Evolutionary conservation across 2,797 vertebrate species (phyloP).

Genomic region (Cyclura pinguis): DNA sequence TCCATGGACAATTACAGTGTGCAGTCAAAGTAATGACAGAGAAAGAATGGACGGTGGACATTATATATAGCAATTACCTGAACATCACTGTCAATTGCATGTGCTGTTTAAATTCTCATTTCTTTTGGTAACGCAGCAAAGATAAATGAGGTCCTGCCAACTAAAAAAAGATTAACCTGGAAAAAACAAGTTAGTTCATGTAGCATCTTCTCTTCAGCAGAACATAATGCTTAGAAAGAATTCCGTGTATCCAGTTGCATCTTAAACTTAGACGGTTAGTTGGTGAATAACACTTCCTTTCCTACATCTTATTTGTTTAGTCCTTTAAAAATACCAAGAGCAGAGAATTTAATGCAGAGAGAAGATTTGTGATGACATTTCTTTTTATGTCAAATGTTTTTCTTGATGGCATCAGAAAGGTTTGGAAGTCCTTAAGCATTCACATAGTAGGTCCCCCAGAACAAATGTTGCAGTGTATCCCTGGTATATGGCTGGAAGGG

Average conservation of each 20-base stretch:
- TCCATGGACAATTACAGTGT: constrained; percentile 70
- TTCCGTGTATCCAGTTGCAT: constrained; percentile 71
- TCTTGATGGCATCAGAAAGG: background rate
- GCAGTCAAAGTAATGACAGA: constrained; percentile 55
- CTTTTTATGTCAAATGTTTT: background rate
- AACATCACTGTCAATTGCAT: constrained; percentile 67
- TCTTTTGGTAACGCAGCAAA: constrained; percentile 46
- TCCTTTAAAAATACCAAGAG: background rate
- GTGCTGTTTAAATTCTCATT: constrained; percentile 47
- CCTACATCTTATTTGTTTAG: constrained; percentile 23
- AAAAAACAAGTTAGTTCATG: constrained; percentile 45
- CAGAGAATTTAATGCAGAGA: background rate
- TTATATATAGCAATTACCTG: constrained; percentile 66
- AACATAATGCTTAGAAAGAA: constrained; percentile 46
- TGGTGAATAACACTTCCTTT: constrained; percentile 48
- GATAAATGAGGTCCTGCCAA: constrained; percentile 47
- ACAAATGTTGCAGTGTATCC: background rate
- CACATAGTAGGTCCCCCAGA: too few relatives aligned
- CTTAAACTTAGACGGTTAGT: constrained; percentile 27
- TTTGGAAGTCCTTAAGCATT: background rate
- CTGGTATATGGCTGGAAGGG: background rate
- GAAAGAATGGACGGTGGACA: constrained; percentile 37
- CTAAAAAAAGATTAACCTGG: constrained; percentile 47
- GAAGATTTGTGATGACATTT: background rate
- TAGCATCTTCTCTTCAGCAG: constrained; percentile 39